Evolutionary conservation across 2,888 invertebrate species (phyloP).

Genomic region (Bimastos eiseni): DNA sequence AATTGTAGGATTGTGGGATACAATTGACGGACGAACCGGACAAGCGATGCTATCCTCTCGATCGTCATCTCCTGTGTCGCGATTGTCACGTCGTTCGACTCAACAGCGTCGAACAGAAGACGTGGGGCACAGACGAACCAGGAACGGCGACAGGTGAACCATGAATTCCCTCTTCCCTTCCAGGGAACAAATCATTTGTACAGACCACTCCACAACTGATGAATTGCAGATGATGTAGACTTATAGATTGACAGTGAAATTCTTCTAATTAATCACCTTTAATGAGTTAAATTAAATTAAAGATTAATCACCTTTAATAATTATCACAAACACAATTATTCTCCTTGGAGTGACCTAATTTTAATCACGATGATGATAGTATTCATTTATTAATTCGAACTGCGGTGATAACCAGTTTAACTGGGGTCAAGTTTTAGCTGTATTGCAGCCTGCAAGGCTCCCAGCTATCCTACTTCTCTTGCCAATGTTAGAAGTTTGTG

Average conservation of each 20-base stretch:
- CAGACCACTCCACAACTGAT: not conserved
- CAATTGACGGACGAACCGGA: slow-evolving; percentile 96
- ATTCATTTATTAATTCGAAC: no score
- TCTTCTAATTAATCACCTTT: not conserved
- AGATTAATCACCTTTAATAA: not conserved
- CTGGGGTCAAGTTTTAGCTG: no score
- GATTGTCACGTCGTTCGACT: slow-evolving; percentile 77
- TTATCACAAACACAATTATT: not conserved
- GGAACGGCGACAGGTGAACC: not conserved
- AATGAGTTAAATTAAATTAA: no score
- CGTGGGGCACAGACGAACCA: not conserved
- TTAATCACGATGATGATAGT: no score
- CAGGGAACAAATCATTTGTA: not conserved
- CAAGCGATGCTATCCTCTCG: slow-evolving; percentile 93
- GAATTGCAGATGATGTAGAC: not conserved
- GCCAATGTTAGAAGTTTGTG: no score
- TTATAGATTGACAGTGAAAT: not conserved
- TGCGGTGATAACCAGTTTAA: no score
- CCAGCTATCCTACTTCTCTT: no score
- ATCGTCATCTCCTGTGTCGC: slow-evolving; percentile 87
- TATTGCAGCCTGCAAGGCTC: no score
- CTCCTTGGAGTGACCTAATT: not conserved
- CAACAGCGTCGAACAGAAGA: slow-evolving; percentile 53
- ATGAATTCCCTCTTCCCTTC: not conserved
- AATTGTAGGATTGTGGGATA: slow-evolving; percentile 83